A percentile compares a stretch with the other conserved stretches of the same genome.
These are phyloP conservation scores for Notothenia coriiceps DNA, from an alignment of 2,113 vertebrate genomes.

Conservation along the genomic window DNA sequence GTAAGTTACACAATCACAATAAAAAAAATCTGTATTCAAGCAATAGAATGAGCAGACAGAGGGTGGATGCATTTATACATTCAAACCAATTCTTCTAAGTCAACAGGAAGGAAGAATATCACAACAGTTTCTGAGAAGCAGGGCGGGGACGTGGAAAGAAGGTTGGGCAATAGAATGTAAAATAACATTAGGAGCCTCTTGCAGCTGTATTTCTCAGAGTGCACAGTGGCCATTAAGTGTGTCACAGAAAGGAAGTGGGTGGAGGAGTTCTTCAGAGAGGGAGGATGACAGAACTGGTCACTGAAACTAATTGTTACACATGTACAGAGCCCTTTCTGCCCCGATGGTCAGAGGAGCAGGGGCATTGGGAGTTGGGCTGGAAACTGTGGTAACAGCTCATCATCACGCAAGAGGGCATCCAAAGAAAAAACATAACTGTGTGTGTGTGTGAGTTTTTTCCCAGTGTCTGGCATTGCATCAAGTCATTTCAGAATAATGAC, in stretches of 20 bases:
- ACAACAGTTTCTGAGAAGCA: conserved; percentile 60
- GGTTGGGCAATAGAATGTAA: conserved; percentile 71
- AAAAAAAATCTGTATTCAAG: neutral
- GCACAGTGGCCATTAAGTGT: conserved; percentile 1
- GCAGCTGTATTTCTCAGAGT: conserved; percentile 35
- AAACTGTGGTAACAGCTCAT: conserved; percentile 60
- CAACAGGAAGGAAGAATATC: conserved; percentile 48
- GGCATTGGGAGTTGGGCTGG: conserved; percentile 27
- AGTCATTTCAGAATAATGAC: conserved; percentile 47
- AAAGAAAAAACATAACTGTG: conserved; percentile 9
- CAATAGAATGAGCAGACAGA: neutral
- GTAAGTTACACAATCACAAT: neutral
- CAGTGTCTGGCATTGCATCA: conserved; percentile 23
- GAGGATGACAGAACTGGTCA: conserved; percentile 32
- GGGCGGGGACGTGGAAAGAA: conserved; percentile 61
- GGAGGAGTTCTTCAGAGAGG: neutral
- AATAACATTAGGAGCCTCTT: conserved; percentile 42
- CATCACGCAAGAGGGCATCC: conserved; percentile 40
- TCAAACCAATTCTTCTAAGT: conserved; percentile 2
- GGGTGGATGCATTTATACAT: neutral
- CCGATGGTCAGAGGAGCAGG: conserved; percentile 22
- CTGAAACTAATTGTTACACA: conserved; percentile 32
- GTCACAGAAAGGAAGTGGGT: conserved; percentile 28
- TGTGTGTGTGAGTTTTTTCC: conserved; percentile 19
- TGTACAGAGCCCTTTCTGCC: conserved; percentile 37